A percentile compares a stretch with the other conserved stretches of the same genome.
Conservation (phyloP, 1,140 invertebrate species). For the Pseudachorutes palmiensis region DNA sequence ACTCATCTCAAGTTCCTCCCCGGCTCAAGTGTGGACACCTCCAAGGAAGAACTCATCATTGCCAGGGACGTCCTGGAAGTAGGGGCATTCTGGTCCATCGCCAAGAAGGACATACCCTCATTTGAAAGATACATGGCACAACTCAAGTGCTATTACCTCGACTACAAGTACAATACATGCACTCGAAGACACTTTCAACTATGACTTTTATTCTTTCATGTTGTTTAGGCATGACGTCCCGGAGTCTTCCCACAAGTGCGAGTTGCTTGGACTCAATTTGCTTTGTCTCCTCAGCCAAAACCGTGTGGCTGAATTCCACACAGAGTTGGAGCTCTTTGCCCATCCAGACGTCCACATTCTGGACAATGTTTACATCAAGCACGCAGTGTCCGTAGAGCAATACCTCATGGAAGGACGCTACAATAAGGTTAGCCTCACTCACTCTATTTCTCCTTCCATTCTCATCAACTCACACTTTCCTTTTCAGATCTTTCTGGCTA, state of each 20-base stretch:
- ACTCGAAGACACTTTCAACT: background rate
- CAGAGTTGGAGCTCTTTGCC: conserved; percentile 89
- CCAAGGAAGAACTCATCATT: conserved; percentile 76
- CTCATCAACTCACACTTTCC: background rate
- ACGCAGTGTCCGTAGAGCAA: conserved; percentile 92
- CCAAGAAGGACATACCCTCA: conserved; percentile 78
- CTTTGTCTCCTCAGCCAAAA: conserved; percentile 94
- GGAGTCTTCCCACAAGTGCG: conserved; percentile 90
- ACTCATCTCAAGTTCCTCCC: conserved; percentile 80
- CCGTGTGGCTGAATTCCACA: conserved; percentile 96
- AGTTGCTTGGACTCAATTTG: conserved; percentile 88
- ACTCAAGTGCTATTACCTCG: conserved; percentile 94
- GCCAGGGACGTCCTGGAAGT: conserved; percentile 89
- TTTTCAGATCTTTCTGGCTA: conserved; percentile 65
- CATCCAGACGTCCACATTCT: conserved; percentile 60
- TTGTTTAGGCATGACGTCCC: conserved; percentile 61
- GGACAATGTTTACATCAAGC: conserved; percentile 86
- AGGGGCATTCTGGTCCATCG: conserved; percentile 90
- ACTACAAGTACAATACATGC: conserved; percentile 66
- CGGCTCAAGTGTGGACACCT: conserved; percentile 65
- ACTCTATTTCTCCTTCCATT: background rate
- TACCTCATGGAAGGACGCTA: conserved; percentile 99
- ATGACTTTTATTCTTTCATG: conserved; percentile 16
- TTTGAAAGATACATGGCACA: conserved; percentile 96
- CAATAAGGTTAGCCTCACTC: conserved; percentile 64